Evolutionary conservation across 2,113 vertebrate species (phyloP), one percentile per base, ranked within the genome.

Genomic region (Thymallus thymallus): DNA sequence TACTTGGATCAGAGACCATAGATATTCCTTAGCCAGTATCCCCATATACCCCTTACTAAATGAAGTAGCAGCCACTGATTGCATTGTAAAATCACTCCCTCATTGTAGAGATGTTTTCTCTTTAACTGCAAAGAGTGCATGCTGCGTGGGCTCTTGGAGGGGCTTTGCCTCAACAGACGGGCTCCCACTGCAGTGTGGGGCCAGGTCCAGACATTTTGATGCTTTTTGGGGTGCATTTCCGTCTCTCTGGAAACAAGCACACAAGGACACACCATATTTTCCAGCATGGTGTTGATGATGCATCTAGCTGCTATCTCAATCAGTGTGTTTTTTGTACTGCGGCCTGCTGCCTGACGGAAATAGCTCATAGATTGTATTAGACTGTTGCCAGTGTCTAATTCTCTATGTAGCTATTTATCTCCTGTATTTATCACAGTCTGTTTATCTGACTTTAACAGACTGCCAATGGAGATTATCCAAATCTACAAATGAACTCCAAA

Each of bases 111-210:
- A 67, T 58, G 51, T 68, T 77, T 84, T 76, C 55, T 77, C 83
- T 89, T 74, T 86, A 77, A 26, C 51, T 65, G 80, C 80, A 85
- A 82, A 24, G 26, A 16, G 64, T 2, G 84, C 77, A 64, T 71
- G 83, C 90, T 88, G 86, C 88, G 88, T 88, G 87, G 88, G 88
- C 86, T 90, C 85, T 90, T 91, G 91, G 91, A 91, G 90, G 91
- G 85, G 79, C 91, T 88, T 88, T 74, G 74, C 76, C 76, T 69
- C 88, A 90, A 93, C 92, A 93, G 92, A 93, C 91, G 91, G 92
- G 89, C 91, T 88, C 85, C 76, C 83, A 85, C 91, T 88, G 83
- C 87, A 84, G 86, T 89, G 84, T 77, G 90, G 87, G 88, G 89
- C 76, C n/a, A 68, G 77, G 87, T 90, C 92, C 92, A 92, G 88